Base-by-base conservation (phyloP, 2,797 vertebrate species). In the Brachyrhaphis roseni region DNA sequence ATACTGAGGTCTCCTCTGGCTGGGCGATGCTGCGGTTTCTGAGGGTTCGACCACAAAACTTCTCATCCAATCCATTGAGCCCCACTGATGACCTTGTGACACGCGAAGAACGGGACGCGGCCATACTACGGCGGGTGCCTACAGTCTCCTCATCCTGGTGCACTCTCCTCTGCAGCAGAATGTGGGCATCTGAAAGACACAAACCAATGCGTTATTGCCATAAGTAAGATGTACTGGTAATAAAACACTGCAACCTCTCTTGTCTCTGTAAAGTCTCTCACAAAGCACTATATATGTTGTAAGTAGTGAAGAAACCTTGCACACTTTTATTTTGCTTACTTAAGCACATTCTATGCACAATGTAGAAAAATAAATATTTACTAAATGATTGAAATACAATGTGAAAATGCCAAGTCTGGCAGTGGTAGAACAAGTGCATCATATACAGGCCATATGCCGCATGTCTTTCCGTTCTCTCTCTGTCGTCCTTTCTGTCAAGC, bases 31-130 rank as follows among this genome's bases (percentile, higher is more conserved):
- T 99, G 92, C 98, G 98, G 93, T 99, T 99, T 95, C 98, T 98
- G 96, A 99, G 97, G 81, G 98, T 99, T 96, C 98, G 96, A 90
- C 98, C 98, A 96, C 97, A 99, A 93, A 99, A 99, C 94, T 98
- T 99, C 95, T 99, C 98, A 93, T 99, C 98, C 97, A 99, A 97
- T 97, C 98, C 98, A 97, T 99, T 99, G 95, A 98, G 97, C 93
- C 98, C 98, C 94, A 99, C 98, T 96, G 98, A 99, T 97, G 98
- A 99, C 97, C 98, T 98, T 97, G 98, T 99, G 96, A 99, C 98
- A 85, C 98, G 98, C 94, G 98, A 98, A 95, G 98, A 99, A 96
- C 98, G 98, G 96, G 98, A 97, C 96, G 98, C 96, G 98, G 98
- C 98, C 98, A 99, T 99, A 95, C 97, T 99, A 98, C 94, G 97